These are phyloP conservation scores for Celastrina argiolus DNA, from an alignment of 2,888 invertebrate species.

Conservation along the genomic window DNA sequence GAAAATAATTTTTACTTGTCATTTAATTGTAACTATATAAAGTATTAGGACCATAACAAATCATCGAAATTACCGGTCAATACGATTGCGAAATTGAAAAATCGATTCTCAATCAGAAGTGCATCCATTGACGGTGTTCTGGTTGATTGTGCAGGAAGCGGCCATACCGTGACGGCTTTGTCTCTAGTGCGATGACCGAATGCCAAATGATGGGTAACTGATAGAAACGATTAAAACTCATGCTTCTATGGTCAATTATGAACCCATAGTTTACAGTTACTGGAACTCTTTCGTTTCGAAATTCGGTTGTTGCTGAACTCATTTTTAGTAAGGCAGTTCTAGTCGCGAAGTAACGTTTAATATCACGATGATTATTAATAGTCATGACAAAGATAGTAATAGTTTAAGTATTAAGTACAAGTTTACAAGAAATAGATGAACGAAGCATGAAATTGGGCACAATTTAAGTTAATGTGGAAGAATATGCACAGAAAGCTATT, in stretches of 20 bases:
- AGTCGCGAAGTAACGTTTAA: background rate
- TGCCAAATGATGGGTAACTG: conserved; percentile 67
- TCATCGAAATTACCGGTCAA: conserved; percentile 56
- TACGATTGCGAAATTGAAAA: conserved; percentile 70
- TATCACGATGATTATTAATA: no score
- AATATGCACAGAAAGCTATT: no score
- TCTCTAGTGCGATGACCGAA: conserved; percentile 73
- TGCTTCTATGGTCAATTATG: conserved; percentile 13
- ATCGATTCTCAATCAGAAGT: conserved; percentile 52
- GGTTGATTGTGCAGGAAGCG: conserved; percentile 52
- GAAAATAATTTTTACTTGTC: conserved; percentile 45
- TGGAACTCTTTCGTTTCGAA: background rate
- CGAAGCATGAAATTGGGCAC: no score
- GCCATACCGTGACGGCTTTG: conserved; percentile 63
- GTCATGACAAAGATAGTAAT: no score
- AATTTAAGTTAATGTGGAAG: no score
- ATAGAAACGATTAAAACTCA: conserved; percentile 17
- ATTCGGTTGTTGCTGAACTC: background rate
- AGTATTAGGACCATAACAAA: background rate
- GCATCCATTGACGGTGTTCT: conserved; percentile 30
- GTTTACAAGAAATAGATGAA: no score
- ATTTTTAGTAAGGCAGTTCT: no score
- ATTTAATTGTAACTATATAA: background rate
- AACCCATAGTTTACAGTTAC: conserved; percentile 23
- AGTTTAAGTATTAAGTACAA: no score